Conservation (phyloP, 2,888 invertebrate genomes). For the Lissocephala sabroskyi region DNA sequence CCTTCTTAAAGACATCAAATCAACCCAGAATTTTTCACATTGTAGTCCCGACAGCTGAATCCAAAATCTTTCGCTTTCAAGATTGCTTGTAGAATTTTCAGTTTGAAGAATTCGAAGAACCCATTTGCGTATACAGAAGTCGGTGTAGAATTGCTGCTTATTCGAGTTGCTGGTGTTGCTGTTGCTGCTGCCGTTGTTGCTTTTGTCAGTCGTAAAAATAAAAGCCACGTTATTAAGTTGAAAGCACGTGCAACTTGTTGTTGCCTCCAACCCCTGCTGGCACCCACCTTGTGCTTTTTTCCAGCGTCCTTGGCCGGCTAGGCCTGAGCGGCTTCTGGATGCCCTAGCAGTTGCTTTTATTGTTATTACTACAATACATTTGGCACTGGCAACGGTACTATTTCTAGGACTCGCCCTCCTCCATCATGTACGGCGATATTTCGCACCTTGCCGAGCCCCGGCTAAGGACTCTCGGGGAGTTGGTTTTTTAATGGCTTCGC, state of each 20-base stretch:
- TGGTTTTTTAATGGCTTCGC: constrained; percentile 40
- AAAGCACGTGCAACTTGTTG: constrained; percentile 65
- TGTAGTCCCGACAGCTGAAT: no score
- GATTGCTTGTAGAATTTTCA: no score
- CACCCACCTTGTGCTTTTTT: no score
- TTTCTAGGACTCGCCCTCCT: constrained; percentile 38
- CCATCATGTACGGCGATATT: constrained; percentile 30
- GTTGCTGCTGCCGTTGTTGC: constrained; percentile 11
- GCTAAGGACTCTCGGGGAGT: no score
- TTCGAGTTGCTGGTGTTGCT: constrained; percentile 21
- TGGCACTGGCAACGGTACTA: constrained; percentile 59
- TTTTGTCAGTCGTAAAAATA: constrained; percentile 48
- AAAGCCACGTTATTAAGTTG: constrained; percentile 65
- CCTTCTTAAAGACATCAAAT: no score
- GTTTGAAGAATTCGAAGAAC: no score
- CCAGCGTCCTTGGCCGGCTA: constrained; percentile 4
- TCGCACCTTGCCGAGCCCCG: constrained; percentile 53
- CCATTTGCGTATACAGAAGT: no score
- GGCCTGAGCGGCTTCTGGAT: constrained; percentile 17
- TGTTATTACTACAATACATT: constrained; percentile 64
- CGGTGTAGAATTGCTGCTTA: no score
- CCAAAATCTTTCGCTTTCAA: no score
- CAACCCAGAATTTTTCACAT: no score
- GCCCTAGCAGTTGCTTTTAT: constrained; percentile 58
- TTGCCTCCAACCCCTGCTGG: no score